A percentile compares a stretch with the other conserved stretches of the same genome.
Conservation (phyloP, 1,140 invertebrate genomes). For the Scaptodrosophila lebanonensis region DNA sequence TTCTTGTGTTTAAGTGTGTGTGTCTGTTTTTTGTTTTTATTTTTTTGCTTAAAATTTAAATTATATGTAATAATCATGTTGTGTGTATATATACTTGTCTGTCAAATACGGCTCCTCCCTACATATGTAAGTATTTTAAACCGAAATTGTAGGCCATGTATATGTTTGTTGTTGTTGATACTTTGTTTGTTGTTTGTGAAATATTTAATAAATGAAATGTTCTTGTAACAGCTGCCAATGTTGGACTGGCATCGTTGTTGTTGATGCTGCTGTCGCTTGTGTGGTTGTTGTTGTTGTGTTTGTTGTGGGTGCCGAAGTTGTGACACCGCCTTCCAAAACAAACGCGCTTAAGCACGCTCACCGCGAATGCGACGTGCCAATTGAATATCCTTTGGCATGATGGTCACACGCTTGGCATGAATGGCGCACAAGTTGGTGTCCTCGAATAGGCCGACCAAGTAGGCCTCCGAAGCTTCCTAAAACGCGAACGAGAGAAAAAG, state of each 20-base stretch:
- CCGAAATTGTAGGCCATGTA: not conserved
- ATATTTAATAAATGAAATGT: constrained; percentile 31
- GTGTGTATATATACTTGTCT: too few species aligned
- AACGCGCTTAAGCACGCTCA: constrained; percentile 82
- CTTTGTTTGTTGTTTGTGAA: not conserved
- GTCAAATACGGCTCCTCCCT: too few species aligned
- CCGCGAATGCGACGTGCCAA: constrained; percentile 87
- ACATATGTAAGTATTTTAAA: too few species aligned
- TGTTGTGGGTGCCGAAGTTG: not conserved
- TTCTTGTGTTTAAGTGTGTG: too few species aligned
- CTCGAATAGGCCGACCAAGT: constrained; percentile 90
- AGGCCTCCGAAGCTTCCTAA: constrained; percentile 91
- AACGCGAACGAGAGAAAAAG: constrained; percentile 28
- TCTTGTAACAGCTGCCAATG: constrained; percentile 5
- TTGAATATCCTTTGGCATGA: constrained; percentile 95
- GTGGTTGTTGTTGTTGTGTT: constrained; percentile 5
- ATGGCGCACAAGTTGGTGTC: constrained; percentile 91
- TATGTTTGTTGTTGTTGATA: not conserved
- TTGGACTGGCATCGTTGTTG: not conserved
- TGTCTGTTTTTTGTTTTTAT: too few species aligned
- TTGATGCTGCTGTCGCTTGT: constrained; percentile 4
- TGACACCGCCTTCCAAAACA: not conserved
- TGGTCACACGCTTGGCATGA: constrained; percentile 94
- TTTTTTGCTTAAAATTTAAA: too few species aligned
- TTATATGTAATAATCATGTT: too few species aligned